phyloP scores from a whole-genome alignment of 2,113 vertebrate genomes.

The Meriones unguiculatus region DNA sequence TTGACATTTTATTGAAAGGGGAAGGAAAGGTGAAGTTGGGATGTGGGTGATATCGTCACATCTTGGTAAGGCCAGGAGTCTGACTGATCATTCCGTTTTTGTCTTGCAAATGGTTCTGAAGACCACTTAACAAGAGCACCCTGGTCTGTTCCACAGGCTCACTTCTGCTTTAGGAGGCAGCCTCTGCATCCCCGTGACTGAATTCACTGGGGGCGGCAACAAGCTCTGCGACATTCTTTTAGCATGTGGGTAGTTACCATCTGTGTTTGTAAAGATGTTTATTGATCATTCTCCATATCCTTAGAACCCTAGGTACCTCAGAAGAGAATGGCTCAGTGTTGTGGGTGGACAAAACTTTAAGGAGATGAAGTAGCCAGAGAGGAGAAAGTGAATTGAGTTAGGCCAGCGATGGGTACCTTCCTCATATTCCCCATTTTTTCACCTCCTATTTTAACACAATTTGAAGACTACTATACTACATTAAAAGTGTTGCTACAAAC shows the following conservation, averaged over 20 bases:
- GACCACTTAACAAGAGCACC: neutral
- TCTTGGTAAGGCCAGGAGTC: neutral
- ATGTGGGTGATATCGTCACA: neutral
- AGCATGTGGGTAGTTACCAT: neutral
- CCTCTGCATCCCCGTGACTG: neutral
- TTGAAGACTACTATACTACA: neutral
- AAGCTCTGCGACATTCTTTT: too few species aligned
- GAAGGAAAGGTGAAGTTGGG: neutral
- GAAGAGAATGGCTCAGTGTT: neutral
- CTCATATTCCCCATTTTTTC: neutral
- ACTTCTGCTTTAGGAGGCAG: too few species aligned
- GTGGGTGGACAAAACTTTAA: neutral
- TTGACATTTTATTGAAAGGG: neutral
- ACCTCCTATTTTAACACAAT: neutral
- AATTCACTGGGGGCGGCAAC: too few species aligned
- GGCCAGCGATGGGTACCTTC: neutral
- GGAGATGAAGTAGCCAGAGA: neutral
- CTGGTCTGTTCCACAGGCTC: neutral
- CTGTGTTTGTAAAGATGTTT: neutral
- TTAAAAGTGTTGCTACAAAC: neutral
- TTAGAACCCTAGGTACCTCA: neutral
- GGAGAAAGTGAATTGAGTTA: neutral
- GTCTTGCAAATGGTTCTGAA: neutral
- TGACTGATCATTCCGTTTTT: neutral
- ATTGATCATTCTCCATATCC: neutral